A percentile compares a stretch with the other conserved stretches of the same genome.
phyloP scores from a whole-genome alignment of 1,140 invertebrate genomes.

The Coenobita brevimanus region DNA sequence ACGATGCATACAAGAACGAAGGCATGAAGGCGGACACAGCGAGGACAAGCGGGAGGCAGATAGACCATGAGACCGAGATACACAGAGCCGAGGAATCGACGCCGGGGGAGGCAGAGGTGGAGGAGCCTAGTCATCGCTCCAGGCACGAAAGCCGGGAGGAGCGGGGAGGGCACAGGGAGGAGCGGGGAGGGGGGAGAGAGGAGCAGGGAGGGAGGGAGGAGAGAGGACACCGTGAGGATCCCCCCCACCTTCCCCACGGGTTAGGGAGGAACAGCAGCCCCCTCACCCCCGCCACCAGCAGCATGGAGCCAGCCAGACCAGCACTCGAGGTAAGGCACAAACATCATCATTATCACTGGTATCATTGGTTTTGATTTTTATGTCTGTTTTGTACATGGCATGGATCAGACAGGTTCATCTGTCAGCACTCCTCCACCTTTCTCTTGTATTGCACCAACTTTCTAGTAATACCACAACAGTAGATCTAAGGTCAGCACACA shows the following conservation, averaged over 20 bases:
- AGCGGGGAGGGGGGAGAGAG: conserved; percentile 1
- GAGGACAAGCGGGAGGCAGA: too few species aligned
- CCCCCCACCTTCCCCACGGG: conserved; percentile 5
- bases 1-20: conserved; percentile 23
- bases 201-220: conserved; percentile 12
- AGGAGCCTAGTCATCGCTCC: conserved; percentile 5
- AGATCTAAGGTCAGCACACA: too few species aligned
- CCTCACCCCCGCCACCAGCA: conserved; percentile 1
- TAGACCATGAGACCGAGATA: conserved; percentile 5
- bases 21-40: too few species aligned
- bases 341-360: too few species aligned
- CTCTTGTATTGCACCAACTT: too few species aligned
- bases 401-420: too few species aligned
- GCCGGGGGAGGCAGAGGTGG: conserved; percentile 31
- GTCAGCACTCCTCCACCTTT: too few species aligned
- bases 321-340: too few species aligned
- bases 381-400: too few species aligned
- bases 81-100: conserved; percentile 5
- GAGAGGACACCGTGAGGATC: conserved; percentile 26
- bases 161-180: conserved; percentile 22
- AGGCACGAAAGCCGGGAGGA: background rate
- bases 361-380: too few species aligned
- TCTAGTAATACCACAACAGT: too few species aligned
- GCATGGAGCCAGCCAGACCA: too few species aligned
- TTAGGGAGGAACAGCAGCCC: background rate